Conservation (phyloP, 2,113 vertebrate genomes). For the Danionella cerebrum region DNA sequence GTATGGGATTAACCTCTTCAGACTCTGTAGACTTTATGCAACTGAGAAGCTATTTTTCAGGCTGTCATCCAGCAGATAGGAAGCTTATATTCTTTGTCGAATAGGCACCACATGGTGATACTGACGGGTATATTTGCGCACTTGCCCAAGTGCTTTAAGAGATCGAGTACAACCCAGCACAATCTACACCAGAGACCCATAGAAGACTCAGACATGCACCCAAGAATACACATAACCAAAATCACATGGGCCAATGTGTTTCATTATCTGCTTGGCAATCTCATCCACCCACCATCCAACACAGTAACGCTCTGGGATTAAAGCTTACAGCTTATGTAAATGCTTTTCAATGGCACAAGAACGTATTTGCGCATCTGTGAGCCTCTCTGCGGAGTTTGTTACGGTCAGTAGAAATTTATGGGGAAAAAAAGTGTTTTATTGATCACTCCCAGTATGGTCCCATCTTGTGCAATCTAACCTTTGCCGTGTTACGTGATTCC, state of each 20-base stretch:
- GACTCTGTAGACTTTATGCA: too few relatives aligned
- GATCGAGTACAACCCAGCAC: background rate
- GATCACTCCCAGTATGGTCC: background rate
- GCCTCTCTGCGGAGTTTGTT: background rate
- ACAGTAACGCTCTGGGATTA: background rate
- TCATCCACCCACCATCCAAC: background rate
- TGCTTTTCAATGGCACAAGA: background rate
- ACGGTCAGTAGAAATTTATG: background rate
- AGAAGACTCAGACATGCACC: slow-evolving; percentile 19
- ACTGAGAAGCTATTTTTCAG: too few relatives aligned
- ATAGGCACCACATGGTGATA: background rate
- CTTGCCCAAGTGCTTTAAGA: background rate
- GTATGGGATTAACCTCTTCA: too few relatives aligned
- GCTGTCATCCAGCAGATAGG: too few relatives aligned
- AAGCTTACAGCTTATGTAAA: background rate
- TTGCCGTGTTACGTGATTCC: background rate
- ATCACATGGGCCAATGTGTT: slow-evolving; percentile 17
- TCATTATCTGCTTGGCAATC: slow-evolving; percentile 20
- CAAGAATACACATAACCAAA: slow-evolving; percentile 19
- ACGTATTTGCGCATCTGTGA: background rate
- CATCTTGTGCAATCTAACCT: background rate
- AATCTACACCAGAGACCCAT: background rate
- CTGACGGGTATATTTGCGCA: background rate
- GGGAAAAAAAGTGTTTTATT: background rate
- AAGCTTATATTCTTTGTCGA: too few relatives aligned